Base-by-base conservation (phyloP, 2,797 vertebrate genomes). In the Ceyx erithaca region DNA sequence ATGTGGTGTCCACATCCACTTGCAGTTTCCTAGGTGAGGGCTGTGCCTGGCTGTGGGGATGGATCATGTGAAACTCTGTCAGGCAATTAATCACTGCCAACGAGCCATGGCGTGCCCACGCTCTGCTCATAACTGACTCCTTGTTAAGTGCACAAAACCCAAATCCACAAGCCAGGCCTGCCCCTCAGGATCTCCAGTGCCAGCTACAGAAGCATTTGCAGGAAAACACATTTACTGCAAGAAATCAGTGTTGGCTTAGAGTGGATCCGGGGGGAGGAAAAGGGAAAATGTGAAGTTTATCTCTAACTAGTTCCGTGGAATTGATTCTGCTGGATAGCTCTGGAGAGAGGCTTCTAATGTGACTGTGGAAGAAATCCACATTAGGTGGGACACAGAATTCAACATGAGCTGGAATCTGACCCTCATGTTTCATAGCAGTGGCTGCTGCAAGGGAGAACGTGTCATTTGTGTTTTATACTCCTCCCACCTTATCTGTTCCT, bases 1-100 rank as follows among this genome's bases (percentile, higher is more conserved):
- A 46, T 54, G 52, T 76, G 15, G 64, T 58, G 71, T 94, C 18
- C 1, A 48, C 75, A 87, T 64, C 94, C 90, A 88, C 91, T 78
- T 77, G 72, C 6, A 57, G 95, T 97, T 97, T 98, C 96, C 95
- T 97, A 98, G 97, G 97, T 98, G 97, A 98, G 92, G 96, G 83
- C 97, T 97, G 94, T 93, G 95, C 96, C 96, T 95, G 64, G 54
- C 92, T 93, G 93, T 97, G 97, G 96, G 94, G 97, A 98, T 96
- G 97, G 97, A 98, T 97, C 98, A 98, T 97, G 96, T 97, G 98
- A 97, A 98, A 98, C 96, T 97, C 97, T 95, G 94, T 96, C 96
- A 54, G 97, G 92, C 97, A 96, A 97, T 98, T 98, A 98, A 98
- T 98, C 97, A 98, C 97, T 94, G 93, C 97, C 98, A 98, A 97